Base-by-base conservation (phyloP, 30 jellyfish, hydroid and myxozoan species). In the Cassiopea andromeda region DNA sequence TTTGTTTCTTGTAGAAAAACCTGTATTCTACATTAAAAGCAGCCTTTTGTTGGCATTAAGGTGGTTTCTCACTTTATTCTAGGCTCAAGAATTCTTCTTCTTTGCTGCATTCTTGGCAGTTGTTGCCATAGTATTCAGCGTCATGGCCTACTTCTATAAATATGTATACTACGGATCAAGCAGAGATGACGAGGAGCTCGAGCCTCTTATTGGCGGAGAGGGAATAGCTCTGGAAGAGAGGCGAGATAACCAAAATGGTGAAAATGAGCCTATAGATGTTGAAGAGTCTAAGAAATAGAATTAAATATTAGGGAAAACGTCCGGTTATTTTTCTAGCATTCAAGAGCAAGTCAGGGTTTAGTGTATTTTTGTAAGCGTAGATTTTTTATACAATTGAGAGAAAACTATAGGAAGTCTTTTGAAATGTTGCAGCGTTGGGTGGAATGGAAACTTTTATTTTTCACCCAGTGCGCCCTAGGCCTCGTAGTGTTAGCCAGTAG, bases 81-180 rank as follows among this genome's bases (percentile, higher is more conserved):
- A 97, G 99, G 99, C 99, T 0, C 88, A 83, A 60, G 99, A 97
- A 66, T 94, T 97, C 94, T 93, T 87, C 91, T 91, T 93, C 94
- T 97, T 97, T 69, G 96, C 99, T 59, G 97, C 96, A 17, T 91
- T 97, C 48, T 84, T 94, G 68, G 97, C 98, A 6, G 97, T 97
- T 2, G 98, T 94, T 27, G 91, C 97, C 1, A 89, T 87, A 38
- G 91, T 97, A 64, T 97, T 97, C 81, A 90, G 98, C 72, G 64
- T 97, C 1, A 97, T 97, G 99, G 97, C 99, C 47, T 94, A 91
- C 85, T 97, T 93, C 84, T 97, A 93, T 79, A 91, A 69, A 74
- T 96, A 96, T 81, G 98, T 96, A 2, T 69, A 96, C 83, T 96
- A 96, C 75, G 99, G 99, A 19, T 89, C 99, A 8, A 88, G 93